phyloP scores from a whole-genome alignment of 1,140 invertebrate species.

The Stenopsyche tienmushanensis region DNA sequence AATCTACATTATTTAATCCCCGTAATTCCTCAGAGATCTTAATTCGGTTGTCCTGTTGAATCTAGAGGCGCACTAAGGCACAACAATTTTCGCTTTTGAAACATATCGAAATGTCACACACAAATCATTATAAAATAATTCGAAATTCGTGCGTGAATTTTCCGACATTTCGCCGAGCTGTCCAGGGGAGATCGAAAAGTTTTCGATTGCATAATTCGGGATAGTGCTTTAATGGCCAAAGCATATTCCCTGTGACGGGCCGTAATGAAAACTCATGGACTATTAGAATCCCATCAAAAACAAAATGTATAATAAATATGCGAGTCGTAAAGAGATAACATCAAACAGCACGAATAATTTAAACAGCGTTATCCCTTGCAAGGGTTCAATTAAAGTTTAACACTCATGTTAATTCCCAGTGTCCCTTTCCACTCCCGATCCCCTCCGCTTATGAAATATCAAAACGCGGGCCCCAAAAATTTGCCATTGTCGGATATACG shows the following conservation, averaged over 20 bases:
- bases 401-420: conserved; percentile 42
- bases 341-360: conserved; percentile 40
- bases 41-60: no score
- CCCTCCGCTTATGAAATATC: conserved; percentile 37
- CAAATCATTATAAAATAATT: no score
- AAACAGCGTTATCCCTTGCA: conserved; percentile 34
- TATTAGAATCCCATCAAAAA: conserved; percentile 41
- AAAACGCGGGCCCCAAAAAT: conserved; percentile 18
- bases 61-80: no score
- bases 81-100: no score
- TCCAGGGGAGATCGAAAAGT: neutral
- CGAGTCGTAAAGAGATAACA: conserved; percentile 42
- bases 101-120: no score
- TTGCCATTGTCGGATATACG: neutral
- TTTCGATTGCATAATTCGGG: neutral
- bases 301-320: conserved; percentile 40
- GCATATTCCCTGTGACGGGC: conserved; percentile 25
- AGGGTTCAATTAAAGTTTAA: conserved; percentile 43
- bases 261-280: conserved; percentile 28
- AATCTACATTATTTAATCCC: no score
- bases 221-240: neutral
- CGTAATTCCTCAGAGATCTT: no score
- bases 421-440: conserved; percentile 29
- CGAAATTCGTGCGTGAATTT: no score
- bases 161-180: neutral